phyloP scores from a whole-genome alignment of 2,888 invertebrate species.

The Scaptomyza parva region DNA sequence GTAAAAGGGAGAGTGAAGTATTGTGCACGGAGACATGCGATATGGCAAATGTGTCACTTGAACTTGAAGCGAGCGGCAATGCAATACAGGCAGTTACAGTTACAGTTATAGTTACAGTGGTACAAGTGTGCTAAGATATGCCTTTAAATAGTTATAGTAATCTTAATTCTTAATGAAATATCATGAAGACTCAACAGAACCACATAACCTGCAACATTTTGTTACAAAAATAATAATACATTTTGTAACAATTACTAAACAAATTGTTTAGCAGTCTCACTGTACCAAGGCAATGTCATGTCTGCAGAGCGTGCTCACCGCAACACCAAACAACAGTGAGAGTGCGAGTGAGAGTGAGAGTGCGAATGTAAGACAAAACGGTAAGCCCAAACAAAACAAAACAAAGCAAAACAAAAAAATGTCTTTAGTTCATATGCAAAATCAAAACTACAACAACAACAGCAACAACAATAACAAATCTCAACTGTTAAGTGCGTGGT shows the following conservation, averaged over 20 bases:
- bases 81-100: slow-evolving; percentile 14
- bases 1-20: slow-evolving; percentile 1
- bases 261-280: slow-evolving; percentile 16
- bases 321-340: slow-evolving; percentile 32
- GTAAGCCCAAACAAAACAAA: slow-evolving; percentile 39
- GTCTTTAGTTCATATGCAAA: slow-evolving; percentile 57
- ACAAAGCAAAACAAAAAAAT: slow-evolving; percentile 32
- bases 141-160: neutral
- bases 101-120: slow-evolving; percentile 43
- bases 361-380: slow-evolving; percentile 37
- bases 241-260: no score
- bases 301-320: slow-evolving; percentile 25
- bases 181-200: neutral
- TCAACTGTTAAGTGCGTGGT: slow-evolving; percentile 46
- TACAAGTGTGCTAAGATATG: neutral
- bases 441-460: slow-evolving; percentile 19
- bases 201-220: no score
- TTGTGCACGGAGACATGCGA: slow-evolving; percentile 69
- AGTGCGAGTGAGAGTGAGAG: slow-evolving; percentile 42
- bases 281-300: slow-evolving; percentile 46
- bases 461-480: slow-evolving; percentile 17
- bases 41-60: slow-evolving; percentile 74
- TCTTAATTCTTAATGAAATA: no score
- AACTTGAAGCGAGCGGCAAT: slow-evolving; percentile 60
- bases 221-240: no score